Base-by-base conservation (phyloP, 2,888 invertebrate genomes). In the Globia sparganii region DNA sequence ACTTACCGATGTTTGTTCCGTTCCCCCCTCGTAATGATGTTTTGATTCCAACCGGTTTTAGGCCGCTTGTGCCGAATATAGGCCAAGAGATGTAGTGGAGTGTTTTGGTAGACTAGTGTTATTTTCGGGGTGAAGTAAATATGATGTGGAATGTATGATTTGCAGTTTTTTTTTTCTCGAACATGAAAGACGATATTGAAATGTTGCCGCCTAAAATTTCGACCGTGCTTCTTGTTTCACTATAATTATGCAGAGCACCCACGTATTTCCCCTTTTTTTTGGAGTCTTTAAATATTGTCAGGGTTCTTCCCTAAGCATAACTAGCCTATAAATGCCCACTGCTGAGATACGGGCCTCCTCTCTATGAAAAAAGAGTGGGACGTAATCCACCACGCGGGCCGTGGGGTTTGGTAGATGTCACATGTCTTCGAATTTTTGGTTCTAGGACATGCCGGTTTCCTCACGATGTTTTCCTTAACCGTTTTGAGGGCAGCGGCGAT, bases 1-100 rank as follows among this genome's bases (percentile, higher is more conserved):
- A 83, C 81, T 85, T 81, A 79, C 68, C 9, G 43, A 13, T 73
- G 78, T 79, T 78, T 84, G 76, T 80, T 82, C 82, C 73, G 71
- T 59, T 84, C 64, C 28, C 53, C 5, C 15, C 53, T 9, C 2
- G 70, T 82, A 77, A 79, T 77, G 75, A 79, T 77, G 82, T 82
- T 85, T 85, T 78, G 72, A 78, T 78, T 72, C 40, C 53, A 37
- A 43, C 37, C 37, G 34, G 73, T 70, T 62, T 77, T 77, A 58
- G 56, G 46, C 82, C 46, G n/a, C 61, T 53, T 69, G 34, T 62
- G 49, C 34, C 43, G 53, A 49, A 81, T 81, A 13, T 77, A 70
- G 81, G 81, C 59, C 78, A 78, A 78, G 75, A 64, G 75, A 69
- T 66, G 53, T 56, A 49, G 3, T 62, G 5, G 6, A 58, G 71